Base-by-base conservation (phyloP, 2,888 invertebrate species). In the Amiota minor region DNA sequence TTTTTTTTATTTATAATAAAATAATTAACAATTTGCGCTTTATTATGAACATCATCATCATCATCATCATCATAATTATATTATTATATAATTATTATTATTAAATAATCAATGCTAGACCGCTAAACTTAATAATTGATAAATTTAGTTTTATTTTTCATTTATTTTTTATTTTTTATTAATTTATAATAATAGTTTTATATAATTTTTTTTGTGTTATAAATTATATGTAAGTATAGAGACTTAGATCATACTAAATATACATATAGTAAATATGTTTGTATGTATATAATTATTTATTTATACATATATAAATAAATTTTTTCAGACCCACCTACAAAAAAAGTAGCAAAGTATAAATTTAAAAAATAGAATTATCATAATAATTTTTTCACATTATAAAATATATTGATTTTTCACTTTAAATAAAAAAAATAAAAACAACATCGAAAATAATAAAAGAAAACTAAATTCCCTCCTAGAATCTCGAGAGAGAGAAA, bases 21-120 rank as follows among this genome's bases (percentile, higher is more conserved):
- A 16, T 70, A 46, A 70, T 70, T 82, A 84, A 83, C 83, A 82
- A 81, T 85, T 83, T 84, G 83, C 83, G 81, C 81, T 83, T 81
- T 49, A 73, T 76, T 70, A 75, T 79, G 80, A 79, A 77, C 78
- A 35, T 35, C 35, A 35, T 35, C 35, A 35, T 35, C 0, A 35
- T 35, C 3, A 23, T 23, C 3, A 23, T 35, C 6, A 35, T 35
- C n/a, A n/a, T n/a, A n/a, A n/a, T n/a, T n/a, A n/a, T n/a, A n/a
- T n/a, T n/a, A n/a, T n/a, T n/a, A n/a, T n/a, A n/a, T n/a, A n/a
- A n/a, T n/a, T n/a, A n/a, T n/a, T n/a, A n/a, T 23, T 23, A 23
- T 2, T 23, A 1, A 35, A 35, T 35, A 77, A 76, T 80, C 79
- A 75, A 56, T 76, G 76, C 76, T 75, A 75, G 76, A 23, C 18